Evolutionary conservation across 1,140 invertebrate species (phyloP), one percentile per base, ranked within the genome.

Genomic region (Schlechtendalia chinensis): DNA sequence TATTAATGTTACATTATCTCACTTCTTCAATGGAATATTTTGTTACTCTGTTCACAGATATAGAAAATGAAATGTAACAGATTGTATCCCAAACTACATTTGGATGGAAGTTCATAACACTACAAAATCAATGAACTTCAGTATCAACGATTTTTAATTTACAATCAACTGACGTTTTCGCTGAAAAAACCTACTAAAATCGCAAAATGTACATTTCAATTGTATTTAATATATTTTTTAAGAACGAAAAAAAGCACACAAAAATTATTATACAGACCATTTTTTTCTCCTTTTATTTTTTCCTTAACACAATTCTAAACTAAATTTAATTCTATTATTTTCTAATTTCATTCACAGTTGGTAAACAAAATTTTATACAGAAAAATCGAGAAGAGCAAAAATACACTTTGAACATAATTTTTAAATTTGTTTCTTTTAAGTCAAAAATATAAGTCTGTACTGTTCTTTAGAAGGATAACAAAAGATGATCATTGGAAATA

Each of bases 281-380:
- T 17, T 81, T 81, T 72, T 71, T 71, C 17, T 24, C n/a, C n/a
- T 71, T 39, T 56, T 56, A 19, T 81, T 45, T 69, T 81, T 45
- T 81, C 56, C 54, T 81, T 72, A 71, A 71, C 32, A 58, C 72
- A 59, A 56, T 71, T 81, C 22, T 71, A 72, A 72, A 29, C 50
- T 69, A 58, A 58, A 22, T 81, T 72, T 58, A 59, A 58, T 24
- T 72, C 56, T 81, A 81, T 58, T 27, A 71, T 71, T 81, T 24
- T 71, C 53, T 72, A 81, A 81, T 59, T 67, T 56, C 45, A 72
- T 56, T 53, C 32, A 71, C 53, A 81, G 17, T 81, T 81, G 61
- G 65, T 17, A 63, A 81, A 81, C 65, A 71, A 71, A 81, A 81
- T 81, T 72, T 1, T 58, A 59, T 39, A 81, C 50, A 65, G n/a